phyloP scores from a whole-genome alignment of 2,797 vertebrate species.

The Decapterus maruadsi region DNA sequence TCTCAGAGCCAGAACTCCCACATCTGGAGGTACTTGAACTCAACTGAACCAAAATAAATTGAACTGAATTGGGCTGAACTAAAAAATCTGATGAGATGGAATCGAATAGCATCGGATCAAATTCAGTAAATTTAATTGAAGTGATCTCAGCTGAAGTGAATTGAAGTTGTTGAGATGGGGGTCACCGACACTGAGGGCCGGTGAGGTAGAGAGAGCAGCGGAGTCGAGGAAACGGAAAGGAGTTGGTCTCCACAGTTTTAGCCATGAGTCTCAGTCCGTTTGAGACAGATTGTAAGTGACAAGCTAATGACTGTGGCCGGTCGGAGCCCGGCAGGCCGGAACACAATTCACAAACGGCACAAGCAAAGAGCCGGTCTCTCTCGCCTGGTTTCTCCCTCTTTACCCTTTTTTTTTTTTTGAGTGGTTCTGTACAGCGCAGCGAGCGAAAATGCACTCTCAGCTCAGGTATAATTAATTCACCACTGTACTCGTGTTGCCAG shows the following conservation, averaged over 20 bases:
- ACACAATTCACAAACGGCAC: slow-evolving; percentile 58
- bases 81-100: slow-evolving; percentile 9
- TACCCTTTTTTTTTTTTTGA: slow-evolving; percentile 3
- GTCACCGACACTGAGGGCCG: slow-evolving; percentile 33
- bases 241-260: slow-evolving; percentile 28
- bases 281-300: slow-evolving; percentile 79
- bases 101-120: slow-evolving; percentile 22
- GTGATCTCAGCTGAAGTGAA: slow-evolving; percentile 20
- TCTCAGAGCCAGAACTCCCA: background rate
- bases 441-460: slow-evolving; percentile 43
- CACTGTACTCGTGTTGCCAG: slow-evolving; percentile 28
- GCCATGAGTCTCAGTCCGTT: slow-evolving; percentile 34
- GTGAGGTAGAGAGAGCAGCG: slow-evolving; percentile 28
- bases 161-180: slow-evolving; percentile 13
- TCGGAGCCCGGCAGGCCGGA: slow-evolving; percentile 58
- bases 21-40: background rate
- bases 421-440: slow-evolving; percentile 25
- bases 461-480: slow-evolving; percentile 57
- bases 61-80: slow-evolving; percentile 20
- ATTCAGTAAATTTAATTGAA: slow-evolving; percentile 26
- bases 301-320: slow-evolving; percentile 73
- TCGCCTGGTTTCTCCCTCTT: slow-evolving; percentile 32
- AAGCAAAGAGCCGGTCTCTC: slow-evolving; percentile 51
- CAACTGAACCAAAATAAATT: slow-evolving; percentile 30
- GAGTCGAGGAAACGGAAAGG: slow-evolving; percentile 9